These are phyloP conservation scores for Gryllus bimaculatus DNA, from an alignment of 1,140 invertebrate genomes.

Conservation along the genomic window DNA sequence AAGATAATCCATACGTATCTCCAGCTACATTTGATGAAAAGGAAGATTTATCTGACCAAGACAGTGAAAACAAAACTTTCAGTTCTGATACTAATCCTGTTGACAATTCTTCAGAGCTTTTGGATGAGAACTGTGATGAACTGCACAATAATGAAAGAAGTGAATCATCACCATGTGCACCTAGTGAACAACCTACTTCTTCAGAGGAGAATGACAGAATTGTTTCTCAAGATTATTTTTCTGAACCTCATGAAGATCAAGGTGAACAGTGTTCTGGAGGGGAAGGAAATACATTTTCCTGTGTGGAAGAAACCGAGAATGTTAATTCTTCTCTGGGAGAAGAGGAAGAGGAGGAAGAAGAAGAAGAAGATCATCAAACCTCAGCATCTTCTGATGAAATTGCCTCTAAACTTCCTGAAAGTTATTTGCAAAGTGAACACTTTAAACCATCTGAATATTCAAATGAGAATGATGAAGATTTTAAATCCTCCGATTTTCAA, in stretches of 20 bases:
- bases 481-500: too few species aligned
- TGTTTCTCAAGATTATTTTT: not conserved
- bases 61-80: not conserved
- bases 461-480: too few species aligned
- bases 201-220: not conserved
- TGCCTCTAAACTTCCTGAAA: not conserved
- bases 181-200: not conserved
- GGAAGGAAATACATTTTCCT: not conserved
- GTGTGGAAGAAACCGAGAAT: not conserved
- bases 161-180: not conserved
- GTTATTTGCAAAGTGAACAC: too few species aligned
- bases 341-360: not conserved
- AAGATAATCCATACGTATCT: not conserved
- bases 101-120: not conserved
- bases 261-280: not conserved
- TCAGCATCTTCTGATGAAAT: not conserved
- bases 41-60: not conserved
- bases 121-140: not conserved
- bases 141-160: not conserved
- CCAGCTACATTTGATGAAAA: not conserved
- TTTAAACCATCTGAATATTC: too few species aligned
- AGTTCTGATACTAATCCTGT: not conserved
- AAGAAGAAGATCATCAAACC: not conserved
- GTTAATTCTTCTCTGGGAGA: not conserved
- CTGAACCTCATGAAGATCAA: not conserved